Conservation (phyloP, 2,797 vertebrate species). For the Anabas testudineus region DNA sequence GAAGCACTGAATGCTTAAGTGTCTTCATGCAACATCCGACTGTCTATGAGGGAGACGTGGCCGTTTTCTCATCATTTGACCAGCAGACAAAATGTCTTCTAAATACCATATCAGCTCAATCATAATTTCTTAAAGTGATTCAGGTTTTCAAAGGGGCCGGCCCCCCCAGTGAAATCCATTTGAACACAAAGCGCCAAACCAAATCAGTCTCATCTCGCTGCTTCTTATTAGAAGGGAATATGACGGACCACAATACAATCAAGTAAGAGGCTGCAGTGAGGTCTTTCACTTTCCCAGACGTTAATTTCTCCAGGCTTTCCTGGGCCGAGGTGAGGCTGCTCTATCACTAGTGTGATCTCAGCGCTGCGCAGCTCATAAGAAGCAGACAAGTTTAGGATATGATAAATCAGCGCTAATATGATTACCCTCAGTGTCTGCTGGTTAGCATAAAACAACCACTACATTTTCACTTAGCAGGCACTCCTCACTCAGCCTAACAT, state of each 20-base stretch:
- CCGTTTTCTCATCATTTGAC: conserved; percentile 36
- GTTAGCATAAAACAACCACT: conserved; percentile 66
- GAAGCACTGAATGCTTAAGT: not conserved
- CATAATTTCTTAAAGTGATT: conserved; percentile 38
- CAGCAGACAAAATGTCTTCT: conserved; percentile 37
- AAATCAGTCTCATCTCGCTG: conserved; percentile 59
- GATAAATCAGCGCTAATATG: conserved; percentile 67
- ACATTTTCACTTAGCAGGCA: conserved; percentile 45
- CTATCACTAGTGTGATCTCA: conserved; percentile 52
- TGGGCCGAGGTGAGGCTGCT: conserved; percentile 16
- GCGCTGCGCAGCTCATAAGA: conserved; percentile 47
- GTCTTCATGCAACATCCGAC: not conserved
- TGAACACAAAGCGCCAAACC: conserved; percentile 51
- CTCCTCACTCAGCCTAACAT: conserved; percentile 33
- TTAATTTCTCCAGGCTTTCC: conserved; percentile 44
- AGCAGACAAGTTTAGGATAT: conserved; percentile 49
- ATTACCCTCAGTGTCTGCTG: conserved; percentile 60
- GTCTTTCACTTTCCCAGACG: conserved; percentile 46
- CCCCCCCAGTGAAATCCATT: conserved; percentile 34
- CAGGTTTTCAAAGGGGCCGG: conserved; percentile 29
- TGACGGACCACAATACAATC: conserved; percentile 53
- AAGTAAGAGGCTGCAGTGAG: conserved; percentile 36
- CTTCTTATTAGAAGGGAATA: conserved; percentile 52
- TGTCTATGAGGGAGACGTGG: not conserved
- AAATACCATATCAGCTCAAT: conserved; percentile 37